phyloP scores from a whole-genome alignment of 2,888 invertebrate genomes.

The Lepidochrysops patricia region DNA sequence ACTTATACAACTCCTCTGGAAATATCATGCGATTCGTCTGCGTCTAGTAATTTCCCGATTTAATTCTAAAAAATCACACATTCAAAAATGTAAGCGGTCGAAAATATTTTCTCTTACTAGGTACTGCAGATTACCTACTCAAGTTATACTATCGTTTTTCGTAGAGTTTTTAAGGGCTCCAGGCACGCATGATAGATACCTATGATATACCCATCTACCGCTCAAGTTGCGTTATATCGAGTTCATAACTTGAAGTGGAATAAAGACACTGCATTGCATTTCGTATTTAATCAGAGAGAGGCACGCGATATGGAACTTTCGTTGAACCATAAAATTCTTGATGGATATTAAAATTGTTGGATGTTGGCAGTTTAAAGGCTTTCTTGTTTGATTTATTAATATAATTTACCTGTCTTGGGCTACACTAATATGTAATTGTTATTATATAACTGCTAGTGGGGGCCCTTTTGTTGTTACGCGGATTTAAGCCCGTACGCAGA shows the following conservation, averaged over 20 bases:
- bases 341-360: slow-evolving; percentile 6
- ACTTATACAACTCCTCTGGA: too few species aligned
- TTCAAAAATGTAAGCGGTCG: too few species aligned
- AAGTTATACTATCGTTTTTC: background rate
- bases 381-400: background rate
- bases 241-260: slow-evolving; percentile 4
- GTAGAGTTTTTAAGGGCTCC: background rate
- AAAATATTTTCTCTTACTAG: too few species aligned
- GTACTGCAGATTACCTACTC: too few species aligned
- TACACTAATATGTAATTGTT: too few species aligned
- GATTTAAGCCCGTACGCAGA: too few species aligned
- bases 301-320: slow-evolving; percentile 2
- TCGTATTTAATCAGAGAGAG: background rate
- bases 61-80: too few species aligned
- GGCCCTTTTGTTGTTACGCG: too few species aligned
- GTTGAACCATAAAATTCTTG: slow-evolving; percentile 6
- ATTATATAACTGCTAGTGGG: too few species aligned
- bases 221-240: background rate
- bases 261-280: slow-evolving; percentile 4
- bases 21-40: too few species aligned
- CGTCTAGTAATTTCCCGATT: too few species aligned
- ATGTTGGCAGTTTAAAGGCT: background rate
- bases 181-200: background rate
- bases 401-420: too few species aligned
- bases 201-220: background rate